phyloP scores from a whole-genome alignment of 2,113 vertebrate genomes.

The Cololabis saira region DNA sequence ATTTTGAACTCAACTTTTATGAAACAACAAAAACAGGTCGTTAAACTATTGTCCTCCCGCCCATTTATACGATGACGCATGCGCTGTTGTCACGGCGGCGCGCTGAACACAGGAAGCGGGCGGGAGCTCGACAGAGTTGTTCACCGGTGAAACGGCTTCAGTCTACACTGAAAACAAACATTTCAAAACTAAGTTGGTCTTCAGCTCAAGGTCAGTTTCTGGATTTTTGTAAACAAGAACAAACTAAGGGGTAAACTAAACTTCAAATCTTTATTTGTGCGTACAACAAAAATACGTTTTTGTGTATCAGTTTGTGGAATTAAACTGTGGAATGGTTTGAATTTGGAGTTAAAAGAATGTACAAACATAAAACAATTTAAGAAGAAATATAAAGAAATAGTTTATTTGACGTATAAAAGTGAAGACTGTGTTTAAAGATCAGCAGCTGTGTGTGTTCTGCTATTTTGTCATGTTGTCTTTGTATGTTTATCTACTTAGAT shows the following conservation, averaged over 20 bases:
- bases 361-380: too few species aligned
- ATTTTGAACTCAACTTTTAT: constrained; percentile 18
- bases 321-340: too few species aligned
- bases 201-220: background rate
- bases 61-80: background rate
- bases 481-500: too few species aligned
- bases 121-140: background rate
- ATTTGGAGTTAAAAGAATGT: too few species aligned
- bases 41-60: background rate
- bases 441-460: too few species aligned
- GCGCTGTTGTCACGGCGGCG: background rate
- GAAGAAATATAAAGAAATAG: too few species aligned
- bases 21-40: background rate
- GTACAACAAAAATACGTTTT: too few species aligned
- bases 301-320: too few species aligned
- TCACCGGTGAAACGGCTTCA: background rate
- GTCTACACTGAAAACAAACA: background rate
- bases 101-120: background rate
- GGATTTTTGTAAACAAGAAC: background rate
- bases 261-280: too few species aligned
- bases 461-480: too few species aligned
- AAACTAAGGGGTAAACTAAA: background rate
- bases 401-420: too few species aligned
- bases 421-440: too few species aligned
- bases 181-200: background rate